A percentile compares a stretch with the other conserved stretches of the same genome.
These are phyloP conservation scores for Psilanteris sp. DNA, from an alignment of 1,140 invertebrate species.

Conservation along the genomic window DNA sequence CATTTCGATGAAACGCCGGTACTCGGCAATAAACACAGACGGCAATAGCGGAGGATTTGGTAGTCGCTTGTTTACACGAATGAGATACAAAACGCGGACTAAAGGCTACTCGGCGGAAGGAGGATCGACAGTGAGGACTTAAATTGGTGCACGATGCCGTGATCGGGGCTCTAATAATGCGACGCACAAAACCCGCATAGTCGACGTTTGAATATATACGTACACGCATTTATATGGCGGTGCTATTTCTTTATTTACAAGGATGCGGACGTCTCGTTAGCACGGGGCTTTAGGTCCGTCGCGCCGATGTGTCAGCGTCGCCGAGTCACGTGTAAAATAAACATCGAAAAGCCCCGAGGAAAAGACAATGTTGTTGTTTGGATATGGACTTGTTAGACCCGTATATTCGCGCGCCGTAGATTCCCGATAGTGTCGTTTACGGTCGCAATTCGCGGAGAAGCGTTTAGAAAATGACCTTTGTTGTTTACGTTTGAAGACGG, in stretches of 20 bases:
- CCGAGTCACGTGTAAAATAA: constrained; percentile 64
- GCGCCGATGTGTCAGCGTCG: constrained; percentile 56
- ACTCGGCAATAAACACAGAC: too few species aligned
- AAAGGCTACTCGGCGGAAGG: constrained; percentile 32
- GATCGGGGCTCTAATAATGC: constrained; percentile 46
- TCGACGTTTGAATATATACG: constrained; percentile 61
- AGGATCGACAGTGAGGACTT: constrained; percentile 43
- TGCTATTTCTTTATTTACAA: constrained; percentile 59
- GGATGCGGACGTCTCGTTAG: constrained; percentile 66
- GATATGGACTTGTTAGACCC: constrained; percentile 77
- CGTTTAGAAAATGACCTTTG: too few species aligned
- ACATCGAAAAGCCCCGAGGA: constrained; percentile 51
- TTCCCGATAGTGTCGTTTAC: too few species aligned
- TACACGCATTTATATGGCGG: constrained; percentile 44
- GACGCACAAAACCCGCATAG: constrained; percentile 53
- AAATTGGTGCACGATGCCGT: constrained; percentile 50
- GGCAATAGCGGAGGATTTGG: too few species aligned
- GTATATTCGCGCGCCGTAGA: constrained; percentile 46
- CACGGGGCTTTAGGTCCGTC: constrained; percentile 64
- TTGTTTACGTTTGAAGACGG: too few species aligned
- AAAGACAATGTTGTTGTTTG: constrained; percentile 57
- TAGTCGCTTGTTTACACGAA: constrained; percentile 9
- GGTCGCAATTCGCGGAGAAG: too few species aligned
- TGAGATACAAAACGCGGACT: constrained; percentile 22
- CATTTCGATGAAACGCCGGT: too few species aligned